Percentiles rank a stretch among this genome's conserved stretches.
Evolutionary conservation across 2,888 invertebrate genomes (phyloP).

Genomic region (Falcaria lacertinaria): DNA sequence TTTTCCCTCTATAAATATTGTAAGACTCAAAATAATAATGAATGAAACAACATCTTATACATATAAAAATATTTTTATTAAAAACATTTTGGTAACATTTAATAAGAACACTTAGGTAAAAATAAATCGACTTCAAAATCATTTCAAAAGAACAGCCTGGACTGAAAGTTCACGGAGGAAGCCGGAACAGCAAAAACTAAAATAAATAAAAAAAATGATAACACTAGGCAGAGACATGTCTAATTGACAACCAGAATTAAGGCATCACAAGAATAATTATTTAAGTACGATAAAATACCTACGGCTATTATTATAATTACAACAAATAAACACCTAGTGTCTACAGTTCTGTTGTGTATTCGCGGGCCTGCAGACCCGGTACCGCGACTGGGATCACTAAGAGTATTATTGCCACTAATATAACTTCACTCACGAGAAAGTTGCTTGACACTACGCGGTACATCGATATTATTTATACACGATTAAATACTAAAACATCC

Average conservation of each 20-base stretch:
- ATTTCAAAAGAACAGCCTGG: slow-evolving; percentile 81
- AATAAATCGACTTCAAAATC: slow-evolving; percentile 81
- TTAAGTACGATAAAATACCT: slow-evolving; percentile 80
- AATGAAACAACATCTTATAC: slow-evolving; percentile 55
- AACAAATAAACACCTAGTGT: slow-evolving; percentile 74
- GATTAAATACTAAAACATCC: slow-evolving; percentile 79
- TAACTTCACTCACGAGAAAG: slow-evolving; percentile 65
- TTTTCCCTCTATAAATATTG: no score
- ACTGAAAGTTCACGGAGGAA: slow-evolving; percentile 79
- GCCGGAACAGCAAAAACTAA: slow-evolving; percentile 77
- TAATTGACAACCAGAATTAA: slow-evolving; percentile 82
- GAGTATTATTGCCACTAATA: slow-evolving; percentile 78
- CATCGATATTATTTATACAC: slow-evolving; percentile 58
- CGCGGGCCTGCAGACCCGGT: slow-evolving; percentile 17
- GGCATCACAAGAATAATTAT: slow-evolving; percentile 81
- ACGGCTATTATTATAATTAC: slow-evolving; percentile 79
- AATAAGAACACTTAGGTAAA: slow-evolving; percentile 82
- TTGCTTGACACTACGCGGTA: slow-evolving; percentile 66
- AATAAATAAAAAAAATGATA: slow-evolving; percentile 77
- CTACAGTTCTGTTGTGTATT: slow-evolving; percentile 55
- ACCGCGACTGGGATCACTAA: slow-evolving; percentile 40
- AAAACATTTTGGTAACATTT: slow-evolving; percentile 82
- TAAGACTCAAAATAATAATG: not conserved
- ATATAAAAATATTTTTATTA: slow-evolving; percentile 82
- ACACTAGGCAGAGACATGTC: slow-evolving; percentile 79